A percentile compares a stretch with the other conserved stretches of the same genome.
Conservation (phyloP, 2,113 vertebrate genomes). For the Uria lomvia region DNA sequence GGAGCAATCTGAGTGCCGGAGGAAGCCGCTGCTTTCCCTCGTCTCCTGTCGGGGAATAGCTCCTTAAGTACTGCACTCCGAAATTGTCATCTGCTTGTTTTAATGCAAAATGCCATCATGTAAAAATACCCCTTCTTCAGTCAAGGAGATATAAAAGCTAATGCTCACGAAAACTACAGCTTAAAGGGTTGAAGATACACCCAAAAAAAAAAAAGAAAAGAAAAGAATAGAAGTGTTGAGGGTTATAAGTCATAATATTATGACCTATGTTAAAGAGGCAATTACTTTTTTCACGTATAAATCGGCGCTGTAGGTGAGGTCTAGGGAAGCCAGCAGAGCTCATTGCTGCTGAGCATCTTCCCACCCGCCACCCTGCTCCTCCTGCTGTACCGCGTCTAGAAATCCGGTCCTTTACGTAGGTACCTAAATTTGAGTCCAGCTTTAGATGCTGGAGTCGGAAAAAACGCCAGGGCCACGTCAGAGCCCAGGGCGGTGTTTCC, state of each 20-base stretch:
- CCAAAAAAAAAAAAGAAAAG: too few species aligned
- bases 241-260: slow-evolving; percentile 8
- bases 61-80: slow-evolving; percentile 12
- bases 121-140: slow-evolving; percentile 11
- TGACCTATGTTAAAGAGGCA: not conserved
- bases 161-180: not conserved
- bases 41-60: slow-evolving; percentile 31
- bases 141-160: not conserved
- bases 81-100: slow-evolving; percentile 29
- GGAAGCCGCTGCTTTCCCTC: not conserved
- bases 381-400: accelerated
- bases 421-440: not conserved
- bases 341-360: not conserved
- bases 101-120: not conserved
- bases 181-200: not conserved
- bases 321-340: not conserved
- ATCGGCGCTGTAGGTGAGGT: not conserved
- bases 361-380: not conserved
- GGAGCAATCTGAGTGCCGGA: not conserved
- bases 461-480: accelerated
- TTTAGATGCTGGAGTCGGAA: accelerated
- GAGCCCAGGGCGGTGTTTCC: not conserved
- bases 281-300: accelerated
- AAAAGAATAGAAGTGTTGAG: not conserved
- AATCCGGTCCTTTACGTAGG: accelerated